Evolutionary conservation across 2,113 vertebrate species (phyloP).

Genomic region (Lagopus leucura): DNA sequence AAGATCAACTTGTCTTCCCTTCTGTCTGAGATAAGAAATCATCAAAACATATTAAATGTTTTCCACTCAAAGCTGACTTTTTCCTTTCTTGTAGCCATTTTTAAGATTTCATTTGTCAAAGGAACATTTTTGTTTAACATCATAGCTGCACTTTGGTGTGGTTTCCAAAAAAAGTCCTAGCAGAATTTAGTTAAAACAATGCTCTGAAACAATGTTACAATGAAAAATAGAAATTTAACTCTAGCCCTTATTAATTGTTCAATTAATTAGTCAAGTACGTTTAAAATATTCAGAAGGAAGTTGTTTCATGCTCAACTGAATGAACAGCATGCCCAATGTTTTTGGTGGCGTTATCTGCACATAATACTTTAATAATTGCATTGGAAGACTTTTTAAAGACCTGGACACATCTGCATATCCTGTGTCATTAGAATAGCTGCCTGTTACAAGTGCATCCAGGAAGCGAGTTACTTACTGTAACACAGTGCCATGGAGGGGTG

Average conservation of each 20-base stretch:
- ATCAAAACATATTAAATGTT: slow-evolving; percentile 64
- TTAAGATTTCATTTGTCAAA: slow-evolving; percentile 13
- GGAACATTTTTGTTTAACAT: slow-evolving; percentile 13
- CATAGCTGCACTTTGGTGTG: slow-evolving; percentile 17
- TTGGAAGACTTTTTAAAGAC: slow-evolving; percentile 68
- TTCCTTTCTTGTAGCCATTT: slow-evolving; percentile 41
- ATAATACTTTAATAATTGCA: slow-evolving; percentile 69
- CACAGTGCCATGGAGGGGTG: slow-evolving; percentile 51
- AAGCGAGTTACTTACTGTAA: slow-evolving; percentile 78
- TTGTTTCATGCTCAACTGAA: slow-evolving; percentile 23
- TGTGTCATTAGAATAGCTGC: slow-evolving; percentile 73
- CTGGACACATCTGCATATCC: slow-evolving; percentile 73
- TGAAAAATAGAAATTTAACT: slow-evolving; percentile 61
- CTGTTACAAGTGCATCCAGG: slow-evolving; percentile 58
- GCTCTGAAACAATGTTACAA: slow-evolving; percentile 56
- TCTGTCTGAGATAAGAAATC: slow-evolving; percentile 66
- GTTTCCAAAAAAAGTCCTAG: slow-evolving; percentile 51
- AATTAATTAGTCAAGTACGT: slow-evolving; percentile 52
- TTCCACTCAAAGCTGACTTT: slow-evolving; percentile 46
- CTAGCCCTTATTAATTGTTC: slow-evolving; percentile 47
- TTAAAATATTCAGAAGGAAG: slow-evolving; percentile 47
- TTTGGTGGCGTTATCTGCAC: slow-evolving; percentile 57
- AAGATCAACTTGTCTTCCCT: slow-evolving; percentile 69
- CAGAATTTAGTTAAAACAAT: slow-evolving; percentile 42
- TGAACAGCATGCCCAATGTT: slow-evolving; percentile 38